Base-by-base conservation (phyloP, 2,888 invertebrate genomes). In the Neoascia interrupta region DNA sequence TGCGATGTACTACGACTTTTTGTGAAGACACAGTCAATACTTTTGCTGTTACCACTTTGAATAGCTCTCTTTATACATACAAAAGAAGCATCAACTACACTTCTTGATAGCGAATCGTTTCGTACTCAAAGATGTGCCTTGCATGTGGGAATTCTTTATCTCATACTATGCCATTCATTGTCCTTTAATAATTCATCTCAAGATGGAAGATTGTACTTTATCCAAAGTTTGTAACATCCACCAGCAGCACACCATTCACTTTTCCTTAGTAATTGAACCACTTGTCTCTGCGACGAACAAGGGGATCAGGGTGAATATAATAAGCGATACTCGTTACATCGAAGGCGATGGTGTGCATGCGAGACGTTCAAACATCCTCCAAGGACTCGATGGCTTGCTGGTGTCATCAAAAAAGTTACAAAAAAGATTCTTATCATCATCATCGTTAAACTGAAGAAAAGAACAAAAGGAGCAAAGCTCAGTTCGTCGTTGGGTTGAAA, bases 181-280 rank as follows among this genome's bases (percentile, higher is more conserved):
- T 34, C 28, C 41, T 56, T 54, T 21, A 63, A 61, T 74, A 74
- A 66, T 60, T 66, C 58, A 66, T 64, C 53, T 13, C 34, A 49
- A 11, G 58, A n/a, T n/a, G n/a, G n/a, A n/a, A n/a, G n/a, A n/a
- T n/a, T 31, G 16, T 36, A 23, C 10, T 31, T 37, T 56, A 45
- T 28, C n/a, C 15, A 47, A 49, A 74, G 60, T 68, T 68, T 61
- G 36, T 13, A 28, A 1, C 15, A 15, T 15, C 37, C 11, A 6
- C 11, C 13, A 37, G 37, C 13, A 37, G 37, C 37, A 37, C 45
- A 23, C 39, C 18, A 39, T 39, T 63, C 61, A 53, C 37, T 72
- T 63, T 64, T 51, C 21, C 49, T 39, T 28, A 45, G 53, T 72
- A 76, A 76, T 76, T 72, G 70, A 72, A 72, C 72, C 70, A 76